Evolutionary conservation across 2,888 invertebrate genomes (phyloP).

Genomic region (Apantesis nais): DNA sequence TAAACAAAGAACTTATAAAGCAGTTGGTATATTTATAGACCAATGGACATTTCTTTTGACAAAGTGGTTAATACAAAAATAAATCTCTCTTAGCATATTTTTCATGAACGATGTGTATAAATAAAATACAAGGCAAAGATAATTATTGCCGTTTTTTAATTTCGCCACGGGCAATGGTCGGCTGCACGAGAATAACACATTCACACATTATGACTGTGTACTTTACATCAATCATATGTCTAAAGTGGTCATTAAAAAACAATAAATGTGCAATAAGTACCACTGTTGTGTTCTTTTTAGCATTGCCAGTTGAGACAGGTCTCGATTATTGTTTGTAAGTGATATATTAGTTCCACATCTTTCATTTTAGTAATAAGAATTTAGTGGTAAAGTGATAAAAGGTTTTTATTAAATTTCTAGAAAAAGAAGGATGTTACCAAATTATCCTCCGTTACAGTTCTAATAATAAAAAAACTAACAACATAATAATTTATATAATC

Average conservation of each 20-base stretch:
- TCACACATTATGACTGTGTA: slow-evolving; percentile 45
- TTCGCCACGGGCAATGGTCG: slow-evolving; percentile 16
- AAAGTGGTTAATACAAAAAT: slow-evolving; percentile 13
- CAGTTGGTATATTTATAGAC: too few species aligned
- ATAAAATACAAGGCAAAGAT: slow-evolving; percentile 17
- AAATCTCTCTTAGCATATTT: slow-evolving; percentile 27
- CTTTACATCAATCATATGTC: slow-evolving; percentile 47
- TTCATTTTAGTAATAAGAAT: not conserved
- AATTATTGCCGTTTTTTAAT: slow-evolving; percentile 37
- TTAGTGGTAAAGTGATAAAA: not conserved
- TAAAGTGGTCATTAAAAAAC: slow-evolving; percentile 48
- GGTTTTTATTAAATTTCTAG: too few species aligned
- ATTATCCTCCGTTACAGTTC: too few species aligned
- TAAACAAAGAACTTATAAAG: too few species aligned
- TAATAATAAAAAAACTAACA: too few species aligned
- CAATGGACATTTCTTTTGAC: not conserved
- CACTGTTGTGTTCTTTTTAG: slow-evolving; percentile 20
- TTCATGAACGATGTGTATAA: slow-evolving; percentile 16
- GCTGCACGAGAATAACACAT: slow-evolving; percentile 35
- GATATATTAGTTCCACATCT: not conserved
- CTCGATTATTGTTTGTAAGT: slow-evolving; percentile 9
- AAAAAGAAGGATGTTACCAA: too few species aligned
- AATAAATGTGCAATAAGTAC: slow-evolving; percentile 40
- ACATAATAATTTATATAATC: too few species aligned
- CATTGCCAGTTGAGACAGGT: not conserved